phyloP scores from a whole-genome alignment of 2,113 vertebrate species.

The Charadrius vociferus region DNA sequence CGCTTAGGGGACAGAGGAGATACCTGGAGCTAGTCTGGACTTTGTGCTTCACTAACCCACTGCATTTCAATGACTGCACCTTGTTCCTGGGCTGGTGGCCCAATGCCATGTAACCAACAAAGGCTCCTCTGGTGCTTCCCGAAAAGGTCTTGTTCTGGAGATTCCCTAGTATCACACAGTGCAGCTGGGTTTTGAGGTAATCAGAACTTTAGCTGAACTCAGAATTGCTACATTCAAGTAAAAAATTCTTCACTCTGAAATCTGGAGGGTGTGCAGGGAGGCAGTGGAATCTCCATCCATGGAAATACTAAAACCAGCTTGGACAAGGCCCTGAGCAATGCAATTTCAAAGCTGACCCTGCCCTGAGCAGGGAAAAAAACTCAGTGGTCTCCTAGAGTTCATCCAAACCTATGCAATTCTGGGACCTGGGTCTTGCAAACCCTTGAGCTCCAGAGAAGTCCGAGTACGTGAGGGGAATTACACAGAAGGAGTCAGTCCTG shows the following conservation, averaged over 20 bases:
- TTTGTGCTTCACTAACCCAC: background rate
- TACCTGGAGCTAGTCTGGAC: background rate
- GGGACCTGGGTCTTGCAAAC: background rate
- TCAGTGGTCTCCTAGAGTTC: background rate
- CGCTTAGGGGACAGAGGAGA: background rate
- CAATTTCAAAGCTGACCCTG: background rate
- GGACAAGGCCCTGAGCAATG: background rate
- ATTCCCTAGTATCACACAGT: fast-evolving
- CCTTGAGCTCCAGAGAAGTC: background rate
- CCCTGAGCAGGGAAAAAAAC: background rate
- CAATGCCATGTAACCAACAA: background rate
- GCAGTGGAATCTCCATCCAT: background rate
- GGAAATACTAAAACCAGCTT: background rate
- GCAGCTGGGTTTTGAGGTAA: background rate
- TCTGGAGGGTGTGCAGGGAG: background rate
- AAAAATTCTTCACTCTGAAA: background rate
- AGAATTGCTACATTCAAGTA: background rate
- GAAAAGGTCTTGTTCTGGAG: background rate
- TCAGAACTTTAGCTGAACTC: background rate
- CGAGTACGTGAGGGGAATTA: fast-evolving
- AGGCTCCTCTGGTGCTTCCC: background rate
- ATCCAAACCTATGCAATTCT: background rate
- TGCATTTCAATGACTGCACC: background rate
- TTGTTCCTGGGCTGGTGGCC: background rate
- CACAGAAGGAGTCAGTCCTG: background rate